phyloP scores from a whole-genome alignment of 1,140 invertebrate genomes.

The Sweltsa coloradensis region DNA sequence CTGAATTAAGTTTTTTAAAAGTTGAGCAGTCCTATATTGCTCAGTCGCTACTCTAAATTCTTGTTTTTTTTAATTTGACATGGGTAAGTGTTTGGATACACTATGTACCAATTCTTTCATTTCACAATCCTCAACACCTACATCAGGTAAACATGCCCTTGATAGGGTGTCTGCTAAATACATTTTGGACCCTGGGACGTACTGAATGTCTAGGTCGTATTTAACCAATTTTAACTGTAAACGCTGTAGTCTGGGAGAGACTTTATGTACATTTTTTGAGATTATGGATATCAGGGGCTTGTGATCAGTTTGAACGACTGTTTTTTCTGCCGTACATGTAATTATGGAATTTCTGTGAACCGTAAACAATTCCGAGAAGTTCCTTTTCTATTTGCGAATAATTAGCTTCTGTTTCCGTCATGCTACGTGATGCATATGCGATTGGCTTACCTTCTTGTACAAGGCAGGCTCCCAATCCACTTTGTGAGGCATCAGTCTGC shows the following conservation, averaged over 20 bases:
- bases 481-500: conserved; percentile 9
- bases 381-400: conserved; percentile 21
- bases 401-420: conserved; percentile 19
- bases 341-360: conserved; percentile 18
- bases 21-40: too few species aligned
- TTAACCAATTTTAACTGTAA: conserved; percentile 26
- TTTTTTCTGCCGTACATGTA: conserved; percentile 18
- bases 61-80: too few species aligned
- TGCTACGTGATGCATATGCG: conserved; percentile 22
- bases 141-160: too few species aligned
- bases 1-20: too few species aligned
- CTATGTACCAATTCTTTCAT: too few species aligned
- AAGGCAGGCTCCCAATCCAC: conserved; percentile 17
- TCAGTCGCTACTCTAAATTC: too few species aligned
- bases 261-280: conserved; percentile 26
- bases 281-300: conserved; percentile 23
- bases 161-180: too few species aligned
- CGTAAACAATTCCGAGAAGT: conserved; percentile 18
- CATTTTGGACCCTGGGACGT: too few species aligned
- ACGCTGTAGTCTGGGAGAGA: conserved; percentile 29
- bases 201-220: too few species aligned
- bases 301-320: conserved; percentile 17
- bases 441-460: conserved; percentile 23
- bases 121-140: too few species aligned
- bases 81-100: too few species aligned